Evolutionary conservation across 2,113 vertebrate genomes (phyloP).

Genomic region (Limnothrissa miodon): DNA sequence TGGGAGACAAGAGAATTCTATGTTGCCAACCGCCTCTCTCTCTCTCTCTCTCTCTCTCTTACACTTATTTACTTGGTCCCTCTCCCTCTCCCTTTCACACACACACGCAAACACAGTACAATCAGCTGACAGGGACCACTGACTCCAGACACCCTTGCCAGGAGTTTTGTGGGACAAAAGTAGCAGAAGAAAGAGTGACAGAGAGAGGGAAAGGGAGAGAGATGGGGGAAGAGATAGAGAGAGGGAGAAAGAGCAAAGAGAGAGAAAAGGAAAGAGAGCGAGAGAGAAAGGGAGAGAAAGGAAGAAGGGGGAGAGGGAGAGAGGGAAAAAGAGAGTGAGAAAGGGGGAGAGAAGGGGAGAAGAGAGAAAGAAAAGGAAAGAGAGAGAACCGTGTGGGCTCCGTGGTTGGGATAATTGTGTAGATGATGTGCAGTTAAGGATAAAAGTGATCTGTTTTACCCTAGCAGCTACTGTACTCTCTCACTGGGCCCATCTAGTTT

Average conservation of each 20-base stretch:
- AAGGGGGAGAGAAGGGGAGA: too few species aligned
- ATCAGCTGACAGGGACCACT: background rate
- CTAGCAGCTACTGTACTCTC: background rate
- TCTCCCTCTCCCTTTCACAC: background rate
- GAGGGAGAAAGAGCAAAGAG: background rate
- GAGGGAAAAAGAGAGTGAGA: too few species aligned
- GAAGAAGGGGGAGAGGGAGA: background rate
- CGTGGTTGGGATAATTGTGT: slow-evolving; percentile 60
- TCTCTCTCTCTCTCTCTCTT: too few species aligned
- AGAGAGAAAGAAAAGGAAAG: too few species aligned
- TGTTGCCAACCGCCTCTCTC: slow-evolving; percentile 7
- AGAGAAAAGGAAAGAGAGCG: slow-evolving; percentile 23
- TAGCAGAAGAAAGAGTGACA: background rate
- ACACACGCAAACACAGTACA: background rate
- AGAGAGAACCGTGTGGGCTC: too few species aligned
- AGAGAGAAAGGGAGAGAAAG: slow-evolving; percentile 26
- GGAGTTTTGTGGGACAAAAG: background rate
- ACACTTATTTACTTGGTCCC: too few species aligned
- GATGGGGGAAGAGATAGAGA: too few species aligned
- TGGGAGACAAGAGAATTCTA: slow-evolving; percentile 3
- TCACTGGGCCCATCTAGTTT: background rate
- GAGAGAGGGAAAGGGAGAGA: too few species aligned
- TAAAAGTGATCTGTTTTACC: slow-evolving; percentile 30
- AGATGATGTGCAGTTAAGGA: slow-evolving; percentile 53
- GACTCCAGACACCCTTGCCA: background rate